Evolutionary conservation across 2,113 vertebrate genomes (phyloP).

Genomic region (Clinocottus analis): DNA sequence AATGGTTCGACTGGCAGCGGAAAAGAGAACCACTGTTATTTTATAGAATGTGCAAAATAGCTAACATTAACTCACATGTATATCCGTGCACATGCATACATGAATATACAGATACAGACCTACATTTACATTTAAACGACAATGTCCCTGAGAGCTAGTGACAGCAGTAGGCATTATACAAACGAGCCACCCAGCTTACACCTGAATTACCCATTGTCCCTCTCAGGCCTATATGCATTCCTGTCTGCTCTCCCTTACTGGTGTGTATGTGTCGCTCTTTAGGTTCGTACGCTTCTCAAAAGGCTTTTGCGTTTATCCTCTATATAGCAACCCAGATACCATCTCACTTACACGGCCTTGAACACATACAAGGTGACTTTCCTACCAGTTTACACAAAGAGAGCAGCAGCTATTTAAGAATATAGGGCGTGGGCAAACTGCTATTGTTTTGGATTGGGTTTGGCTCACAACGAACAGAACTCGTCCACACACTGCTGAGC

Average conservation of each 20-base stretch:
- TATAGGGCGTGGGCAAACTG: neutral
- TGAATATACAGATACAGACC: slow-evolving; percentile 39
- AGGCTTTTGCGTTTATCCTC: slow-evolving; percentile 11
- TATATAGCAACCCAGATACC: slow-evolving; percentile 40
- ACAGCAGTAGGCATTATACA: slow-evolving; percentile 61
- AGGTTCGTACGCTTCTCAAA: slow-evolving; percentile 37
- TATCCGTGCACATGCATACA: slow-evolving; percentile 27
- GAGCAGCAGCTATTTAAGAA: slow-evolving; percentile 14
- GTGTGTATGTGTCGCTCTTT: neutral
- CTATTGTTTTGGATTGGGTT: too few species aligned
- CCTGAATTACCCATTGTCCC: slow-evolving; percentile 48
- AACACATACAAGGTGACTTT: slow-evolving; percentile 42
- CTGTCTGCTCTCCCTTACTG: slow-evolving; percentile 5
- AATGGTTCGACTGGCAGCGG: slow-evolving; percentile 38
- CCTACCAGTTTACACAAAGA: slow-evolving; percentile 13
- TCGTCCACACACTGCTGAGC: neutral
- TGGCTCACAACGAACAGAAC: neutral
- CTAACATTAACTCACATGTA: slow-evolving; percentile 20
- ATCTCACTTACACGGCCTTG: slow-evolving; percentile 25
- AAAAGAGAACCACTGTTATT: neutral
- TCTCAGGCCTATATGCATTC: slow-evolving; percentile 5
- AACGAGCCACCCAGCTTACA: slow-evolving; percentile 58
- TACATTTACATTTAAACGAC: slow-evolving; percentile 33
- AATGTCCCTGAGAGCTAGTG: slow-evolving; percentile 63
- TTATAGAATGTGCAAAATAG: slow-evolving; percentile 29